Percentiles rank a stretch among this genome's conserved stretches.
Evolutionary conservation across 1,140 invertebrate genomes (phyloP).

Genomic region (Aporrectodea caliginosa): DNA sequence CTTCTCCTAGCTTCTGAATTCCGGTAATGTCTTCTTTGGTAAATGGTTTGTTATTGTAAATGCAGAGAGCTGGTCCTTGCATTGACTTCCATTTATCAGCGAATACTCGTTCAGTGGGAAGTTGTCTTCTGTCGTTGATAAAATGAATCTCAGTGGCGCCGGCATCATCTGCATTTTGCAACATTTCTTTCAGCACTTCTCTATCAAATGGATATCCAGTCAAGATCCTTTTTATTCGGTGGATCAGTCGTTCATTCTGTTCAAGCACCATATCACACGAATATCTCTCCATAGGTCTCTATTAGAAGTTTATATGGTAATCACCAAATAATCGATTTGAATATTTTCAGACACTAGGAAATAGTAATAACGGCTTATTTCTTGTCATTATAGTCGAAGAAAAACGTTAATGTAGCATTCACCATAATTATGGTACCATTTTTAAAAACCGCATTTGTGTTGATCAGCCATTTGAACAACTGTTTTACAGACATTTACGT

Average conservation of each 20-base stretch:
- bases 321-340: no score
- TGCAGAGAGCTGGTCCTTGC: constrained; percentile 40
- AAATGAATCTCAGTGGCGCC: constrained; percentile 43
- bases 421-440: no score
- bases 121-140: constrained; percentile 38
- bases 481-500: no score
- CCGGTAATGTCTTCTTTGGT: constrained; percentile 39
- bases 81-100: constrained; percentile 33
- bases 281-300: constrained; percentile 10
- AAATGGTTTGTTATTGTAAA: constrained; percentile 43
- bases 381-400: no score
- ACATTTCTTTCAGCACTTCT: constrained; percentile 40
- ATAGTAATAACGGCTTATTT: no score
- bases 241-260: constrained; percentile 32
- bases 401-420: no score
- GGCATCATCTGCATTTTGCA: constrained; percentile 56
- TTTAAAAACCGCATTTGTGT: no score
- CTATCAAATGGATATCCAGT: constrained; percentile 43
- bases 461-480: no score
- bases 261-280: constrained; percentile 7
- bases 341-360: no score
- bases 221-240: constrained; percentile 43
- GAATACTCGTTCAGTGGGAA: constrained; percentile 28
- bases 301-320: no score
- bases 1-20: constrained; percentile 41